Percentiles rank a stretch among this genome's conserved stretches.
phyloP scores from a whole-genome alignment of 2,113 vertebrate species.

The Pungitius pungitius region DNA sequence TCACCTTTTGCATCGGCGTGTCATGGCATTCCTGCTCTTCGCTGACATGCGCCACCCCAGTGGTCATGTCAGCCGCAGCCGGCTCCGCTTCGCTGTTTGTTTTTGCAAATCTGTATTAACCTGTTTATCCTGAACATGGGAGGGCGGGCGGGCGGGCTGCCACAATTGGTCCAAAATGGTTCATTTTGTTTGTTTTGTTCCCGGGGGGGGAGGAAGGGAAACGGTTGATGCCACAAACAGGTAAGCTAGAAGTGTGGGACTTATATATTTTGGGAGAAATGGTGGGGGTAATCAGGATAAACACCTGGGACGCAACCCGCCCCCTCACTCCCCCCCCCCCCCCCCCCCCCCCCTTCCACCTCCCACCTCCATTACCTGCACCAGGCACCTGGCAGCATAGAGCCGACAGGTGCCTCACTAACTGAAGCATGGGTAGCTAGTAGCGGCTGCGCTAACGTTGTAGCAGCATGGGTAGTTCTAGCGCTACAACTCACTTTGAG shows the following conservation, averaged over 20 bases:
- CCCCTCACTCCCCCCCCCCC: constrained; percentile 41
- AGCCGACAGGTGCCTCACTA: constrained; percentile 55
- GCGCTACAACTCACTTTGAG: constrained; percentile 57
- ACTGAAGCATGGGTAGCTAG: constrained; percentile 67
- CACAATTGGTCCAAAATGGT: not conserved
- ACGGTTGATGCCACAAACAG: constrained; percentile 37
- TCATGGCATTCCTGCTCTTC: constrained; percentile 70
- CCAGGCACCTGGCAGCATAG: constrained; percentile 48
- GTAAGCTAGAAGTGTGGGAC: constrained; percentile 55
- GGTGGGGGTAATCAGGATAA: constrained; percentile 77
- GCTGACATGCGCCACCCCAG: constrained; percentile 63
- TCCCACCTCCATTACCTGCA: constrained; percentile 14
- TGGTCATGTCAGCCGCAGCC: constrained; percentile 66
- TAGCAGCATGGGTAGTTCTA: constrained; percentile 73
- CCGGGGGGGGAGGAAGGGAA: not conserved
- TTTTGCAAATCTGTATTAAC: constrained; percentile 37
- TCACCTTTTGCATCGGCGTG: constrained; percentile 69
- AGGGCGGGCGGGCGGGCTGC: not conserved
- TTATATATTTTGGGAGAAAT: not conserved
- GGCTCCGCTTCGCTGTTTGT: constrained; percentile 62
- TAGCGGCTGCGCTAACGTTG: constrained; percentile 51
- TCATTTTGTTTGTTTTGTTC: not conserved
- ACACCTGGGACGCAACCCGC: constrained; percentile 79
- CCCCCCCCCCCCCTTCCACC: constrained; percentile 20
- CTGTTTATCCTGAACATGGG: constrained; percentile 81